Conservation (phyloP, 2,797 vertebrate species). For the Lepidocolaptes lacrymiger region DNA sequence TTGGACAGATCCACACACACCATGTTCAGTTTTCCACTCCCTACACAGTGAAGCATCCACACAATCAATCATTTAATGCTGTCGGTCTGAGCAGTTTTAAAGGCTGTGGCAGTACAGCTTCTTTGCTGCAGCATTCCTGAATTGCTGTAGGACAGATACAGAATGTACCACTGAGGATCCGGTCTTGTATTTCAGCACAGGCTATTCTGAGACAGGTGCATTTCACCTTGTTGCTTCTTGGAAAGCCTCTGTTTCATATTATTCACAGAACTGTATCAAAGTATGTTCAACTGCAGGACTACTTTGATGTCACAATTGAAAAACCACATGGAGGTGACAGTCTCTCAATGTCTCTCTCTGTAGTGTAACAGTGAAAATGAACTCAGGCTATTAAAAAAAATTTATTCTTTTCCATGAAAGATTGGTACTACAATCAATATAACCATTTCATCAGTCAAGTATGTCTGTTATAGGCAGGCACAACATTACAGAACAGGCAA, state of each 20-base stretch:
- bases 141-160: neutral
- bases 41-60: neutral
- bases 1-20: neutral
- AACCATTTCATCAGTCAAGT: conserved; percentile 63
- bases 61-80: neutral
- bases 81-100: neutral
- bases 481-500: conserved; percentile 61
- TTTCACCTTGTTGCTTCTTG: neutral
- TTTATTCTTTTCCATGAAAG: conserved; percentile 45
- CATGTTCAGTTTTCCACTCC: neutral
- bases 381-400: conserved; percentile 44
- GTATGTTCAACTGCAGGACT: neutral
- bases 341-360: neutral
- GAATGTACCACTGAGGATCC: neutral
- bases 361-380: neutral
- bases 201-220: neutral
- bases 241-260: neutral
- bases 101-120: neutral
- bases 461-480: conserved; percentile 69
- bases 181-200: neutral
- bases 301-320: neutral
- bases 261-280: neutral
- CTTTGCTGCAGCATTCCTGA: neutral
- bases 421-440: conserved; percentile 63
- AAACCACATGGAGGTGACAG: neutral